Conservation (phyloP, 2,888 invertebrate species). For the Tanypteryx hageni region DNA sequence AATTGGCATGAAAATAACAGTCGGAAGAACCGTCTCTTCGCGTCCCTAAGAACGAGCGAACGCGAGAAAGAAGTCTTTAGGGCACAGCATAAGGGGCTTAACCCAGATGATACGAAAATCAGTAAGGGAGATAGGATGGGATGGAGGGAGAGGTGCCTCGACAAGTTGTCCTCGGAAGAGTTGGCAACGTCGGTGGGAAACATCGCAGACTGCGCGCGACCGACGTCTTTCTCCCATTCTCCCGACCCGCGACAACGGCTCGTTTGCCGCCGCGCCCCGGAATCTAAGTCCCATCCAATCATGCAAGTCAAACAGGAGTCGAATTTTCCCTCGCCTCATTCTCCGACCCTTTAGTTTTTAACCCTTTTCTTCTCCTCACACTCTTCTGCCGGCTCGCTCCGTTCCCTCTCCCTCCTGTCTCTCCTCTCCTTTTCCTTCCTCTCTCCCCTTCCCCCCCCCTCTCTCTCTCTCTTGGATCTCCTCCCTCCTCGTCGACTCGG, state of each 20-base stretch:
- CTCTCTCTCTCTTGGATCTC: constrained; percentile 12
- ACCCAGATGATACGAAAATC: too few relatives aligned
- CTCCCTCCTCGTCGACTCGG: not conserved
- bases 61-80: not conserved
- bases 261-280: not conserved
- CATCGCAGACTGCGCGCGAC: not conserved
- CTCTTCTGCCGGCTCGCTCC: too few relatives aligned
- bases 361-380: not conserved
- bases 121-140: too few relatives aligned
- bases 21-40: not conserved
- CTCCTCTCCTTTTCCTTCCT: too few relatives aligned
- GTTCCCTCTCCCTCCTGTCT: not conserved
- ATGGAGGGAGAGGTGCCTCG: too few relatives aligned
- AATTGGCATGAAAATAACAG: too few relatives aligned
- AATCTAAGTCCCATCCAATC: constrained; percentile 57
- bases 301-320: constrained; percentile 61
- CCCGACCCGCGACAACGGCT: not conserved
- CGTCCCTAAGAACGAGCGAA: not conserved
- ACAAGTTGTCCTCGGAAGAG: not conserved
- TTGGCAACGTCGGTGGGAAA: constrained; percentile 19
- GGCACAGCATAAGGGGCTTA: not conserved
- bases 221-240: not conserved
- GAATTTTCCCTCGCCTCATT: not conserved
- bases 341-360: not conserved
- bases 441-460: not conserved